phyloP scores from a whole-genome alignment of 2,113 vertebrate species.

The Glareola pratincola region DNA sequence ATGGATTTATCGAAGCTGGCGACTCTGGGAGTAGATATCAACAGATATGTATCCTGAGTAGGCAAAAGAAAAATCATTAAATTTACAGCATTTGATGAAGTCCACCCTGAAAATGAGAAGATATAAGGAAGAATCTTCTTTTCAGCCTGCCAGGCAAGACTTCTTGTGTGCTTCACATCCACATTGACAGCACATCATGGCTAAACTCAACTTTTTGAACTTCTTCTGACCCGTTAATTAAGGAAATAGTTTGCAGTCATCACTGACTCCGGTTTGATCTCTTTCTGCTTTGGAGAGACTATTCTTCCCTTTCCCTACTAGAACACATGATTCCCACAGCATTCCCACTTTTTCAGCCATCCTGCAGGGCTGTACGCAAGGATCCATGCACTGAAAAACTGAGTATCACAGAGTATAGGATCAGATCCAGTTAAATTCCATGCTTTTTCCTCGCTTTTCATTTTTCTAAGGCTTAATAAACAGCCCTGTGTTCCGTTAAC shows the following conservation, averaged over 20 bases:
- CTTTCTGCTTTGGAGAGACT: neutral
- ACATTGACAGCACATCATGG: neutral
- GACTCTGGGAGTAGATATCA: neutral
- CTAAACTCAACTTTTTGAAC: neutral
- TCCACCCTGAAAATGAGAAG: neutral
- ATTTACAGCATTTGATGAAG: neutral
- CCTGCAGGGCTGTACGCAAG: neutral
- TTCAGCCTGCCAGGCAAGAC: neutral
- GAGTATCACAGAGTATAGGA: neutral
- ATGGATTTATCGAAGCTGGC: neutral
- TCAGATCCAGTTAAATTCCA: neutral
- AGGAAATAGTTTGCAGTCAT: neutral
- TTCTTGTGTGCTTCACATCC: neutral
- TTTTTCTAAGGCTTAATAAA: neutral
- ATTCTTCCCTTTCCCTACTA: neutral
- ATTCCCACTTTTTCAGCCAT: neutral
- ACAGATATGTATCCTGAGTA: neutral
- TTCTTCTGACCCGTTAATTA: neutral
- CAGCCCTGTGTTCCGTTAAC: neutral
- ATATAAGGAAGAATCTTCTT: neutral
- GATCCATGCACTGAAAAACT: neutral
- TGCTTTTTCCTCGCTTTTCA: accelerated
- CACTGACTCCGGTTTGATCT: neutral
- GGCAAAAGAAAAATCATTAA: neutral
- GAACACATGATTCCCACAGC: neutral